Base-by-base conservation (phyloP, 30 jellyfish, hydroid and myxozoan species). In the Turritopsis dohrnii region DNA sequence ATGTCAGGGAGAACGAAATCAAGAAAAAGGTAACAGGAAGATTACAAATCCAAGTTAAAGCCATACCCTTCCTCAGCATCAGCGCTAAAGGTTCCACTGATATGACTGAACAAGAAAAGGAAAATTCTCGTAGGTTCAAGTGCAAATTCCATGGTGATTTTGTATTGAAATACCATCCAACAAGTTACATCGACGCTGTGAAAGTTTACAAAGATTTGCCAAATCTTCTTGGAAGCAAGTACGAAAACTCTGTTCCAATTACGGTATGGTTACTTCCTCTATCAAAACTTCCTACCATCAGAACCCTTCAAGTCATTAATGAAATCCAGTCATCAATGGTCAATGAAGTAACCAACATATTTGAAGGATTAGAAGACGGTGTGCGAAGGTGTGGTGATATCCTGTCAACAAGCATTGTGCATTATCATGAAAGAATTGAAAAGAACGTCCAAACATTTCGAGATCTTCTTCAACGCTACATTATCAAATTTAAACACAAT, bases 81-180 rank as follows among this genome's bases (percentile, higher is more conserved):
- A 66, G 17, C 18, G 76, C 29, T 17, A 22, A 66, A 66, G 76
- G 76, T 1, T n/a, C 28, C 7, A 25, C 17, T 66, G 18, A 66
- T 1, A 66, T 66, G 29, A 25, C 29, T 8, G 76, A 66, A 66
- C 5, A 22, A 66, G 76, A 66, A 66, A 66, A 66, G 76, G 8
- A 66, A 7, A 66, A 66, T 25, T n/a, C 7, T 25, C 29, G 17
- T 4, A n/a, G 29, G 29, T 66, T 66, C 76, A 66, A 9, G 28
- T 66, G 76, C 76, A 66, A 66, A 66, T 66, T 66, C 17, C 76
- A 66, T 66, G 76, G 76, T 17, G 76, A 66, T 66, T 66, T 66
- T 66, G 76, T 66, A 1, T 17, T 66, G 8, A 66, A 25, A 17
- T n/a, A 66, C 29, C 76, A 66, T 25, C 76, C 76, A n/a, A 25